Evolutionary conservation across 92 coral and sea anemone species (phyloP).

Genomic region (Chrysogorgia sp.): DNA sequence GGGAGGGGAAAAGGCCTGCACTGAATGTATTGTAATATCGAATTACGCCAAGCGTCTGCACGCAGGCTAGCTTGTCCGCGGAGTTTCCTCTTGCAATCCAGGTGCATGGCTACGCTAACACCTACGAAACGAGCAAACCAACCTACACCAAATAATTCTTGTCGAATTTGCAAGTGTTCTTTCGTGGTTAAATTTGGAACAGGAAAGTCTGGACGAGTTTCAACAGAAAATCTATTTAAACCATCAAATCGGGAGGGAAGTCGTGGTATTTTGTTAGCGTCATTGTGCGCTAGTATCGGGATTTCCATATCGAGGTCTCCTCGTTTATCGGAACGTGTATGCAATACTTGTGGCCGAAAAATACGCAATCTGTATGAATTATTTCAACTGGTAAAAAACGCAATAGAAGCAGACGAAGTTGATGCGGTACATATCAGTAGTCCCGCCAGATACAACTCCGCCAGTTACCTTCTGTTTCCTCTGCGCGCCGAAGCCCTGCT

Average conservation of each 20-base stretch:
- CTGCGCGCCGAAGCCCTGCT: constrained; percentile 24
- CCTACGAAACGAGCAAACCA: too few relatives aligned
- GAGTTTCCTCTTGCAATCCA: too few relatives aligned
- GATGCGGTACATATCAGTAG: too few relatives aligned
- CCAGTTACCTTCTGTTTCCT: background rate
- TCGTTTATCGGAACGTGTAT: constrained; percentile 41
- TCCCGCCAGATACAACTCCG: too few relatives aligned
- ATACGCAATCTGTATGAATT: constrained; percentile 22
- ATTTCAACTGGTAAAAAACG: background rate
- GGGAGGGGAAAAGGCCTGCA: too few relatives aligned
- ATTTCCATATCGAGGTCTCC: background rate
- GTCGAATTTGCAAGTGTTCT: constrained; percentile 24
- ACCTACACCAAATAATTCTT: constrained; percentile 23
- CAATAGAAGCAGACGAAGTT: too few relatives aligned
- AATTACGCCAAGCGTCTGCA: too few relatives aligned
- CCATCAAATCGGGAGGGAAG: constrained; percentile 47
- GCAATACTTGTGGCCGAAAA: constrained; percentile 45
- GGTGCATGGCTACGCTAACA: too few relatives aligned
- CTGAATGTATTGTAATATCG: too few relatives aligned
- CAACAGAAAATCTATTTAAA: constrained; percentile 48
- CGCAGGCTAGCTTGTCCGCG: too few relatives aligned
- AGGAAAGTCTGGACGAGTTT: background rate
- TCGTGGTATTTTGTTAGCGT: constrained; percentile 38
- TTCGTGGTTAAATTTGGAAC: constrained; percentile 38
- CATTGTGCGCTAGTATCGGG: constrained; percentile 13